Evolutionary conservation across 2,113 vertebrate species (phyloP), one percentile per base, ranked within the genome.

Genomic region (Podarcis raffonei): DNA sequence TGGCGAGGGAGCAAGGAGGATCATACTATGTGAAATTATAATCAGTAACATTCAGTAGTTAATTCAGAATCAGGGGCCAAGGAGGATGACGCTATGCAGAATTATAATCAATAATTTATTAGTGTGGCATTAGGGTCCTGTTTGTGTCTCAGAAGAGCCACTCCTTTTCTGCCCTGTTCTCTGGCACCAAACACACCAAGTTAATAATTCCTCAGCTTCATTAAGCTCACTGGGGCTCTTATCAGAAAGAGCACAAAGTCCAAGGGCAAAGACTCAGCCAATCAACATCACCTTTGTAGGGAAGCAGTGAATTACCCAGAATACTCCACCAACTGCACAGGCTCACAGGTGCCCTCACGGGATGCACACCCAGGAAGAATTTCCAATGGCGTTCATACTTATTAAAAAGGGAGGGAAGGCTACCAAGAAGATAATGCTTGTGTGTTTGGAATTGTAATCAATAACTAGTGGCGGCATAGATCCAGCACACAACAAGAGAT

Each of bases 141-240:
- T 87, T 91, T 87, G 86, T 69, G 81, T 68, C 91, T 79, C 83
- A 81, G 37, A 42, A 62, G 87, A 77, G 90, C 91, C 91, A 92
- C 92, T 95, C 94, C 94, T 83, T 89, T 89, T 69, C 80, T 76
- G 35, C 89, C 89, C 42, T 39, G 84, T 93, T 94, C 94, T 87
- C 92, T 91, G 94, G 96, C 92, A 94, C 82, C 0, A 39, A 89
- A 59, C 77, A 15, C 0, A 16, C 35, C 80, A 8, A 2, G 96
- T 97, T 97, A 97, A 97, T 97, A 80, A 97, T 97, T 97, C 87
- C 91, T 90, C 93, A 95, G 93, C 75, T 95, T 94, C 90, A 94
- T 95, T 96, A 88, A 92, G 92, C 57, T 94, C 57, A 37, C 84
- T 12, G 48, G 53, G 82, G 53, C 81, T 75, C 96, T 97, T 98